phyloP scores from a whole-genome alignment of 1,140 invertebrate genomes.

The Brachionus rotundiformis region DNA sequence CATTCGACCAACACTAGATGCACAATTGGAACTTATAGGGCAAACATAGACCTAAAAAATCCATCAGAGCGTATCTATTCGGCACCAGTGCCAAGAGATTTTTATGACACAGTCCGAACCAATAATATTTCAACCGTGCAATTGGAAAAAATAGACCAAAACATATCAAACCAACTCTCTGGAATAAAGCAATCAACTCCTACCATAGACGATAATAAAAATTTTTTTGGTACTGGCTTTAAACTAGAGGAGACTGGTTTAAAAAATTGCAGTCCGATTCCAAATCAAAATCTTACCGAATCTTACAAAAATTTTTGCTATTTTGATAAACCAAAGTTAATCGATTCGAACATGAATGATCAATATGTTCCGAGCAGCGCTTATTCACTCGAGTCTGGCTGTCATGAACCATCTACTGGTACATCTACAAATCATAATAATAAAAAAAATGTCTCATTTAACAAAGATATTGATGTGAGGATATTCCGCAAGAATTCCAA shows the following conservation, averaged over 20 bases:
- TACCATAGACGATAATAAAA: neutral
- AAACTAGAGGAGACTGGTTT: neutral
- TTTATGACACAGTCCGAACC: neutral
- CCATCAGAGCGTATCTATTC: neutral
- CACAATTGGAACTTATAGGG: slow-evolving; percentile 23
- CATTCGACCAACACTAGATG: neutral
- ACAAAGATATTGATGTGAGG: slow-evolving; percentile 51
- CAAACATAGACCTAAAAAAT: neutral
- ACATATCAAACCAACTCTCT: neutral
- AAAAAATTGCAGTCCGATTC: slow-evolving; percentile 11
- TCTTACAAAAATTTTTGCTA: neutral
- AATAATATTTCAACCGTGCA: neutral
- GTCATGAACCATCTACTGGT: neutral
- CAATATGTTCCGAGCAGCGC: neutral
- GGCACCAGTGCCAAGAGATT: slow-evolving; percentile 10
- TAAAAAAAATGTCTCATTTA: slow-evolving; percentile 49
- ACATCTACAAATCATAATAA: neutral
- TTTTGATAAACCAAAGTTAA: neutral
- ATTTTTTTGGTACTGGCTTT: neutral
- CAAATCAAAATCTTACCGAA: slow-evolving; percentile 20
- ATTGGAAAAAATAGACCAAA: slow-evolving; percentile 17
- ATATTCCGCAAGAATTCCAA: slow-evolving; percentile 49
- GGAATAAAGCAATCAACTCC: slow-evolving; percentile 7
- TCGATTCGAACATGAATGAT: neutral
- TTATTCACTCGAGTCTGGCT: neutral